These are phyloP conservation scores for Tetramorium bicarinatum DNA, from an alignment of 2,888 invertebrate genomes.

Conservation along the genomic window DNA sequence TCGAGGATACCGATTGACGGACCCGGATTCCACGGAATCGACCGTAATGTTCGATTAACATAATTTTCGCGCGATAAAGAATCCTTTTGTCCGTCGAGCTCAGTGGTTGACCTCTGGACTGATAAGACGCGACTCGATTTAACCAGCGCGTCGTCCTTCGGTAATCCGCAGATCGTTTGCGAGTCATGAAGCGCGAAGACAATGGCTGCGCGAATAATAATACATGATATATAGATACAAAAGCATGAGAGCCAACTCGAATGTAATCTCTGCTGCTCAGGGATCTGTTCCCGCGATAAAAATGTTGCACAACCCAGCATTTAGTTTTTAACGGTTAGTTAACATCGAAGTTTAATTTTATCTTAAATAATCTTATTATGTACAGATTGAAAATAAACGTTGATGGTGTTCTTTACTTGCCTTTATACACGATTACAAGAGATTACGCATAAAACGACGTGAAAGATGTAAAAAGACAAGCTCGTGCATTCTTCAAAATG, in stretches of 20 bases:
- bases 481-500: neutral
- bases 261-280: neutral
- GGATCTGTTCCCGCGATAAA: neutral
- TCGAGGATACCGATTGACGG: slow-evolving; percentile 51
- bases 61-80: neutral
- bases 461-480: neutral
- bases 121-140: slow-evolving; percentile 29
- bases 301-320: neutral
- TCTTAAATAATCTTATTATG: neutral
- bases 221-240: neutral
- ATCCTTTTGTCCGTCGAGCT: neutral
- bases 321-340: neutral
- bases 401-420: neutral
- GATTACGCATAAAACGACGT: neutral
- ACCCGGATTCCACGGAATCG: slow-evolving; percentile 62
- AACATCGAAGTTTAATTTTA: neutral
- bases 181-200: slow-evolving; percentile 35
- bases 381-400: neutral
- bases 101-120: slow-evolving; percentile 8
- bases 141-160: slow-evolving; percentile 14
- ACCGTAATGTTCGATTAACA: slow-evolving; percentile 52
- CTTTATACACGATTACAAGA: no score
- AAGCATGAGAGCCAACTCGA: neutral
- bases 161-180: slow-evolving; percentile 11
- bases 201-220: slow-evolving; percentile 33